A percentile compares a stretch with the other conserved stretches of the same genome.
Conservation (phyloP, 1,140 invertebrate genomes). For the Lineus longissimus region DNA sequence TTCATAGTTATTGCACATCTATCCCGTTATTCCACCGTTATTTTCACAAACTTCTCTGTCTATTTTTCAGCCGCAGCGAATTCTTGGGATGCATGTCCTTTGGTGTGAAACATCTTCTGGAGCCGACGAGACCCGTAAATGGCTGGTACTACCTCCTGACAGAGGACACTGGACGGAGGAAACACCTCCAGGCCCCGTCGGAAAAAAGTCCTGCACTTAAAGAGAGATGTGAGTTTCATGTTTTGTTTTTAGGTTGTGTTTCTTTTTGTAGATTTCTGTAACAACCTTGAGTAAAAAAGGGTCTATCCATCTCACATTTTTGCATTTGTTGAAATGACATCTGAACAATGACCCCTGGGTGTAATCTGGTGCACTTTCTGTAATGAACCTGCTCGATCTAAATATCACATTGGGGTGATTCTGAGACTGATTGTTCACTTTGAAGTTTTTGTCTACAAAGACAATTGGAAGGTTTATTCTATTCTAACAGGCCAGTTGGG, state of each 20-base stretch:
- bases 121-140: constrained; percentile 56
- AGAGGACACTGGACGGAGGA: constrained; percentile 55
- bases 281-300: neutral
- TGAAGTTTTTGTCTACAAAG: too few relatives aligned
- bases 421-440: too few relatives aligned
- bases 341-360: too few relatives aligned
- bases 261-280: constrained; percentile 1
- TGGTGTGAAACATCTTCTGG: constrained; percentile 64
- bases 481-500: too few relatives aligned
- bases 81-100: constrained; percentile 77
- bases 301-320: too few relatives aligned
- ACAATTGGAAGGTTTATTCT: too few relatives aligned
- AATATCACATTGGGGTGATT: too few relatives aligned
- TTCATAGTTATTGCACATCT: neutral
- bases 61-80: constrained; percentile 67
- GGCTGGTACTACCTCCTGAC: constrained; percentile 59
- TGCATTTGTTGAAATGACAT: too few relatives aligned
- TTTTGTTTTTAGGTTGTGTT: neutral
- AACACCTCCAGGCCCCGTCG: constrained; percentile 44
- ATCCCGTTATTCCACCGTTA: neutral
- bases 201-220: constrained; percentile 25
- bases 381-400: too few relatives aligned
- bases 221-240: constrained; percentile 27
- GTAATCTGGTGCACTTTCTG: too few relatives aligned
- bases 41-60: constrained; percentile 7